Evolutionary conservation across 2,797 vertebrate genomes (phyloP).

Genomic region (Sternarchorhynchus goeldii): DNA sequence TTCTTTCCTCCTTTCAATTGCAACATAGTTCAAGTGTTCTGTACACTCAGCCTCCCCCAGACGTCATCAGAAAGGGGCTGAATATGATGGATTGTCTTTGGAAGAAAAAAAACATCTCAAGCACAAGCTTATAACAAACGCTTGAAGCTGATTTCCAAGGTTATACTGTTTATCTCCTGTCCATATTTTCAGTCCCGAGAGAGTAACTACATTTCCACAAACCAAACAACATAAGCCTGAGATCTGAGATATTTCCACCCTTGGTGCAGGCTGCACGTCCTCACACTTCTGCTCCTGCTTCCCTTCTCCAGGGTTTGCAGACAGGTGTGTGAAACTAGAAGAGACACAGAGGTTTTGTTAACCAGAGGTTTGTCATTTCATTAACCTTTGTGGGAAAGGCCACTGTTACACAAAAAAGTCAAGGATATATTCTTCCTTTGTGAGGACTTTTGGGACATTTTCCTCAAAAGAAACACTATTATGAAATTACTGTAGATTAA

Average conservation of each 20-base stretch:
- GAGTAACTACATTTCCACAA: constrained; percentile 24
- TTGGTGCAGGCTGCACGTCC: background rate
- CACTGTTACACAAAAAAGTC: background rate
- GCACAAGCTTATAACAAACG: background rate
- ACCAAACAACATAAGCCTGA: constrained; percentile 7
- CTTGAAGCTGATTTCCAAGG: constrained; percentile 48
- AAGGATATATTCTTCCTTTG: too few relatives aligned
- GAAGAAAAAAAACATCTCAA: too few relatives aligned
- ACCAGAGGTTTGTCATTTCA: background rate
- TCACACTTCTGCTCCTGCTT: background rate
- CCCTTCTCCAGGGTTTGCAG: background rate
- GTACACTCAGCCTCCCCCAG: too few relatives aligned
- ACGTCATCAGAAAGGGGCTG: too few relatives aligned
- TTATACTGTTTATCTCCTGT: constrained; percentile 15
- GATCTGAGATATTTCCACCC: background rate
- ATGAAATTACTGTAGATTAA: too few relatives aligned
- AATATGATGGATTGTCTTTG: too few relatives aligned
- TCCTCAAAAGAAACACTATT: too few relatives aligned
- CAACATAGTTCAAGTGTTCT: too few relatives aligned
- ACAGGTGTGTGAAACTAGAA: background rate
- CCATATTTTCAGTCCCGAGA: background rate
- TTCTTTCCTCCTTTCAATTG: too few relatives aligned
- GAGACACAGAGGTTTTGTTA: background rate
- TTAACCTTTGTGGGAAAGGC: background rate
- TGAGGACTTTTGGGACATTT: too few relatives aligned